Percentiles rank a stretch among this genome's conserved stretches.
Evolutionary conservation across 2,113 vertebrate genomes (phyloP).

Genomic region (Nicator chloris): DNA sequence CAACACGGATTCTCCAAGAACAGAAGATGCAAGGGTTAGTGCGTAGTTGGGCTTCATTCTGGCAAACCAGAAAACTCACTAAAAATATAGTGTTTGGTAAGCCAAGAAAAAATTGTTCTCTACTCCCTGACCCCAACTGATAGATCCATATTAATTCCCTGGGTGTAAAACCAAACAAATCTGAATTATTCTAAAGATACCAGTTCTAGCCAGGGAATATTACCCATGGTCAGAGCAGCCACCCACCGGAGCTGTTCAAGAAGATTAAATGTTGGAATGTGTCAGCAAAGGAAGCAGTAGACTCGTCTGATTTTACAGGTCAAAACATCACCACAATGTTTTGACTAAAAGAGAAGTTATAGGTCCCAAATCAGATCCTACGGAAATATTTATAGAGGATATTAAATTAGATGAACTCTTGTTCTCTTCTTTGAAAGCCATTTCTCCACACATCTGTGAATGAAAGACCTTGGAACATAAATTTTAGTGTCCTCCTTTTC

Average conservation of each 20-base stretch:
- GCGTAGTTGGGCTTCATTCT: not conserved
- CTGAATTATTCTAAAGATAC: not conserved
- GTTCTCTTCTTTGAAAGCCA: not conserved
- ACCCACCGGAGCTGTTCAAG: not conserved
- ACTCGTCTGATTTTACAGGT: not conserved
- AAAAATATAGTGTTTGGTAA: not conserved
- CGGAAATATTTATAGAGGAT: not conserved
- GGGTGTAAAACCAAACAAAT: not conserved
- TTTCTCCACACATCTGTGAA: not conserved
- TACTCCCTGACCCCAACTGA: not conserved
- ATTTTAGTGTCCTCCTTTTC: not conserved
- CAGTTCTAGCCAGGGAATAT: not conserved
- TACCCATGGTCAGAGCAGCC: not conserved
- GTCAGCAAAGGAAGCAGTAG: not conserved
- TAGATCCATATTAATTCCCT: not conserved
- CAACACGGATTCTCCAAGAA: not conserved
- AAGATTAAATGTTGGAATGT: not conserved
- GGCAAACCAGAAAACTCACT: not conserved
- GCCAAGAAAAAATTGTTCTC: not conserved
- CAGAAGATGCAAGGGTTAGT: not conserved
- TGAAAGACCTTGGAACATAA: not conserved
- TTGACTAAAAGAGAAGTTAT: not conserved
- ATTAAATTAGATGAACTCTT: not conserved
- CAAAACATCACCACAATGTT: not conserved
- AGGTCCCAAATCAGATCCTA: not conserved